Evolutionary conservation across 1,140 invertebrate genomes (phyloP).

Genomic region (Drosophila setifemur): DNA sequence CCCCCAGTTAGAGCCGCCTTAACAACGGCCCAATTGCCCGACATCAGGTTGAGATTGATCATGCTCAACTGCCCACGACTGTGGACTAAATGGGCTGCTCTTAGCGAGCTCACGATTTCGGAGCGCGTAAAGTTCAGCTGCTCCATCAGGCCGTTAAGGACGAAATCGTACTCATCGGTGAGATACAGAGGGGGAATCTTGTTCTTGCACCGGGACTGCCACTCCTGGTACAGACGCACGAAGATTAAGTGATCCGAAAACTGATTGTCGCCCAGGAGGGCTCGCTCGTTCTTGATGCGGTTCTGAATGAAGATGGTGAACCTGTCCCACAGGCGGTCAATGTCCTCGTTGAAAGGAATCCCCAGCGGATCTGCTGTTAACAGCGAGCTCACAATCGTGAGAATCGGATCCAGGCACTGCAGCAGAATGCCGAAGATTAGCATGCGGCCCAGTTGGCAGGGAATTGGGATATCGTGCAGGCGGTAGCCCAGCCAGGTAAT

Average conservation of each 20-base stretch:
- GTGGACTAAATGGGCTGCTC: slow-evolving; percentile 92
- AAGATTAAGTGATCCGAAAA: slow-evolving; percentile 96
- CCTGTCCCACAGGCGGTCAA: slow-evolving; percentile 81
- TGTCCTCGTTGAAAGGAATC: slow-evolving; percentile 41
- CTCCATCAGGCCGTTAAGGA: slow-evolving; percentile 65
- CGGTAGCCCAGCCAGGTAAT: slow-evolving; percentile 93
- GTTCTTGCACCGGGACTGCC: slow-evolving; percentile 85
- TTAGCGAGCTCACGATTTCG: slow-evolving; percentile 92
- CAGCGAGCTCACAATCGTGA: slow-evolving; percentile 95
- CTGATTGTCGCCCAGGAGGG: slow-evolving; percentile 89
- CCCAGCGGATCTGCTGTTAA: slow-evolving; percentile 89
- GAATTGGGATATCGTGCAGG: slow-evolving; percentile 94
- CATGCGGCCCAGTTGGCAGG: slow-evolving; percentile 96
- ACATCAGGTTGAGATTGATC: slow-evolving; percentile 91
- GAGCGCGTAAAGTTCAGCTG: slow-evolving; percentile 83
- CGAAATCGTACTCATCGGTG: slow-evolving; percentile 64
- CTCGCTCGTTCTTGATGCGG: slow-evolving; percentile 83
- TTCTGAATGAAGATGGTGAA: slow-evolving; percentile 86
- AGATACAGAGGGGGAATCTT: slow-evolving; percentile 28
- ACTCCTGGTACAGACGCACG: slow-evolving; percentile 92
- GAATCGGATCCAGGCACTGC: slow-evolving; percentile 96
- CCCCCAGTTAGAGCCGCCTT: slow-evolving; percentile 95
- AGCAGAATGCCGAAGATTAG: slow-evolving; percentile 94
- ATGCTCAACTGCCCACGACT: slow-evolving; percentile 89
- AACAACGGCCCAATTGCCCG: slow-evolving; percentile 95